Evolutionary conservation across 2,113 vertebrate species (phyloP).

Genomic region (Hoplias malabaricus): DNA sequence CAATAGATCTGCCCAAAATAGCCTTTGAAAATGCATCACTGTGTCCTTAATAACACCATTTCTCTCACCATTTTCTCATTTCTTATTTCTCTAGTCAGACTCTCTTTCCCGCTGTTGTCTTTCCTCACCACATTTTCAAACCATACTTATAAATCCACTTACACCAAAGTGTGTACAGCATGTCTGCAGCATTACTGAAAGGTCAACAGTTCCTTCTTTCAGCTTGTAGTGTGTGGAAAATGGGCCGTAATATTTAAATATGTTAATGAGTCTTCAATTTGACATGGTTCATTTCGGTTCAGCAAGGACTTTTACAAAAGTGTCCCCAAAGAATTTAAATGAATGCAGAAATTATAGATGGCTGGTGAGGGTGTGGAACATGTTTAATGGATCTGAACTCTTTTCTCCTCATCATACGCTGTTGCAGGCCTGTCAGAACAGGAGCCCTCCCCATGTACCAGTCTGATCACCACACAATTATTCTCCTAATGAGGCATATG

Average conservation of each 20-base stretch:
- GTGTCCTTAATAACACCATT: slow-evolving; percentile 53
- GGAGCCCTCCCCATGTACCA: background rate
- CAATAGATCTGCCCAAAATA: slow-evolving; percentile 53
- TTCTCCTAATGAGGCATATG: background rate
- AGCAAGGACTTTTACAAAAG: background rate
- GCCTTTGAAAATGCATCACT: slow-evolving; percentile 41
- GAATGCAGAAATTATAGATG: background rate
- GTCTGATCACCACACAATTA: background rate
- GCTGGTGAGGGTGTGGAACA: background rate
- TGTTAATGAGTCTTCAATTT: slow-evolving; percentile 17
- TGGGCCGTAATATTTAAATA: slow-evolving; percentile 3
- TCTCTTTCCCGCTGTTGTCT: background rate
- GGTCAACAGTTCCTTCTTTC: background rate
- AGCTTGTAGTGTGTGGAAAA: slow-evolving; percentile 1
- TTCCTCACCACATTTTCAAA: background rate
- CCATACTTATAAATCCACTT: background rate
- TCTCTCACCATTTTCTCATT: too few species aligned
- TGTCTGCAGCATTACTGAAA: background rate
- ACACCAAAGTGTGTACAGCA: background rate
- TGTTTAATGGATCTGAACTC: slow-evolving; percentile 24
- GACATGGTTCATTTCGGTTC: slow-evolving; percentile 5
- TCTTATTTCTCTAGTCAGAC: slow-evolving; percentile 20
- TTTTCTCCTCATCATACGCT: background rate
- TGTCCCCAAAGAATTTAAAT: slow-evolving; percentile 5
- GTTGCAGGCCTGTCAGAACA: background rate